Conservation (phyloP, 2,888 invertebrate species). For the Chloroclysta siterata region DNA sequence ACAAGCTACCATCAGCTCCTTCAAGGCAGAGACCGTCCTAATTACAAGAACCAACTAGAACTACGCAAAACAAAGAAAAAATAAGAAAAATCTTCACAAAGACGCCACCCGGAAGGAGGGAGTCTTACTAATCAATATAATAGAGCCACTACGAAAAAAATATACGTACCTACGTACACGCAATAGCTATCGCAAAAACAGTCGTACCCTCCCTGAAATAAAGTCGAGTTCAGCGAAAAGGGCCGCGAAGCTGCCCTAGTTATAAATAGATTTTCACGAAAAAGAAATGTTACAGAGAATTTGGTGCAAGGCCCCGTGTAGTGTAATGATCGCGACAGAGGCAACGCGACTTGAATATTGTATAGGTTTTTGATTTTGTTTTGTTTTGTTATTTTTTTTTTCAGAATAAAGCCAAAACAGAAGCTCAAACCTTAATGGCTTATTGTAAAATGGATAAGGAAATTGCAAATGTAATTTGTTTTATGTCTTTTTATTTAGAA, state of each 20-base stretch:
- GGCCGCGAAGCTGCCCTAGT: constrained; percentile 77
- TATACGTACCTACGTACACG: constrained; percentile 63
- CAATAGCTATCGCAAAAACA: constrained; percentile 44
- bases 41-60: constrained; percentile 49
- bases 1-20: constrained; percentile 23
- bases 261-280: constrained; percentile 86
- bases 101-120: constrained; percentile 75
- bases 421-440: background rate
- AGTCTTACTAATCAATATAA: constrained; percentile 83
- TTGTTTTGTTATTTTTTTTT: constrained; percentile 22
- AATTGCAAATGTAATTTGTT: background rate
- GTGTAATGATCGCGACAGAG: constrained; percentile 60
- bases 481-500: background rate
- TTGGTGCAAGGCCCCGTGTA: constrained; percentile 78
- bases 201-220: constrained; percentile 46
- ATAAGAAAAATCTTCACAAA: constrained; percentile 72
- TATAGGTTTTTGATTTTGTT: constrained; percentile 33
- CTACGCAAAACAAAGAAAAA: constrained; percentile 74
- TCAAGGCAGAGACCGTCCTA: constrained; percentile 38
- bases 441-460: background rate
- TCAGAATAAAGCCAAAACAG: background rate
- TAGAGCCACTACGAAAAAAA: constrained; percentile 84
- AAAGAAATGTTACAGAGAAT: constrained; percentile 85
- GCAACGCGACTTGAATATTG: constrained; percentile 43
- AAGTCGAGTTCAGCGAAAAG: constrained; percentile 49